Evolutionary conservation across 2,113 vertebrate genomes (phyloP).

Genomic region (Cavia aperea): DNA sequence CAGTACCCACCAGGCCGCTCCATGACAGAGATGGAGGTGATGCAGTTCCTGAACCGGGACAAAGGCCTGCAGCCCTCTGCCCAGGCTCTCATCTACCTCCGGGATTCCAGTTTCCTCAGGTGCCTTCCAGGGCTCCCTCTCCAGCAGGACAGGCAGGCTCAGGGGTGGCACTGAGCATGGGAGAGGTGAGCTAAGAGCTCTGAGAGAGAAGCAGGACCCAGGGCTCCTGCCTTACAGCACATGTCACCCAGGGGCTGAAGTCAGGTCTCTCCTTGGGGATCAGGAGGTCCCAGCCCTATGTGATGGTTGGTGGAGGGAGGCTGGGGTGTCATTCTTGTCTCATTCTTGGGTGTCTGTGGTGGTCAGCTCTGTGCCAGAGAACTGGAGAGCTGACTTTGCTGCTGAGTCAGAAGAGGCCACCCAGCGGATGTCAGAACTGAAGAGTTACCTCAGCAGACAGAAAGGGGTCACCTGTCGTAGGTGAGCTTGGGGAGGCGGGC

Average conservation of each 20-base stretch:
- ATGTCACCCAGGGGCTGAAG: neutral
- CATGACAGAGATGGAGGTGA: conserved; percentile 87
- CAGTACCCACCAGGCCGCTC: conserved; percentile 80
- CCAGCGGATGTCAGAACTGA: conserved; percentile 77
- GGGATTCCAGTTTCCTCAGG: conserved; percentile 78
- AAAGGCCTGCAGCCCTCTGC: conserved; percentile 21
- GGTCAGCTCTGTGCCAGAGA: conserved; percentile 83
- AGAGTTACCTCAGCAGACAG: conserved; percentile 70
- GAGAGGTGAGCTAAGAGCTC: neutral
- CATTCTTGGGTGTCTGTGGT: conserved; percentile 12
- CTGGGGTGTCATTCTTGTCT: neutral
- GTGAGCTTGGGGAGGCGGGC: conserved; percentile 41
- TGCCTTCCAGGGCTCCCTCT: neutral
- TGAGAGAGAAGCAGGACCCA: neutral
- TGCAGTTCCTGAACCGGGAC: conserved; percentile 79
- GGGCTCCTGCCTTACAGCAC: neutral
- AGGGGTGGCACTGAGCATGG: neutral
- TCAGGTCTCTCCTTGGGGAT: neutral
- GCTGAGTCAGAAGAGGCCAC: conserved; percentile 82
- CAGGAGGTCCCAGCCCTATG: neutral
- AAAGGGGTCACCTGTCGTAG: conserved; percentile 54
- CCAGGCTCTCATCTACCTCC: conserved; percentile 80
- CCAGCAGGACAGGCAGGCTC: neutral
- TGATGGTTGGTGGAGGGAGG: neutral
- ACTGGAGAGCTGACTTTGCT: conserved; percentile 82